phyloP scores from a whole-genome alignment of 2,113 vertebrate species.

The Siphamia tubifer region DNA sequence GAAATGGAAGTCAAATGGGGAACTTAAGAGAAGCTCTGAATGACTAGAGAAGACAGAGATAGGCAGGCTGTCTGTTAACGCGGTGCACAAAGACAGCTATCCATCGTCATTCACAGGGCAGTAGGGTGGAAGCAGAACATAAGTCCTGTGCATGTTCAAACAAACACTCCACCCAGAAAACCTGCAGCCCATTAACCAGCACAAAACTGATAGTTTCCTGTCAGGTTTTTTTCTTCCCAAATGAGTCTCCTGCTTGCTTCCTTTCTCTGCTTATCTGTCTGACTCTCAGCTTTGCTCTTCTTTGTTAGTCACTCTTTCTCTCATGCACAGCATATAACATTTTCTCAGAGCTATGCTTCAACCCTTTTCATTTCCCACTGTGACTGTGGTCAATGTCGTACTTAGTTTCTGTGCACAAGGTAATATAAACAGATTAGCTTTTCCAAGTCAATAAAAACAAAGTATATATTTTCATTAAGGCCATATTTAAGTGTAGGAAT shows the following conservation, averaged over 20 bases:
- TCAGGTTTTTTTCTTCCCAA: slow-evolving; percentile 12
- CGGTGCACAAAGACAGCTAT: slow-evolving; percentile 1
- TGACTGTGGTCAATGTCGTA: neutral
- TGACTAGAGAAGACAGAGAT: slow-evolving; percentile 27
- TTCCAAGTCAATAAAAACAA: neutral
- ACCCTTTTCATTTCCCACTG: neutral
- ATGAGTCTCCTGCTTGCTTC: slow-evolving; percentile 12
- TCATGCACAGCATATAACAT: neutral
- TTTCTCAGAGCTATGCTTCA: neutral
- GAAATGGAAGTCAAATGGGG: neutral
- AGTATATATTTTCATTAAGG: neutral
- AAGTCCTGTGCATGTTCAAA: slow-evolving; percentile 24
- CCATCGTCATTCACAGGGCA: slow-evolving; percentile 33
- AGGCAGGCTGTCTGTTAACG: slow-evolving; percentile 8
- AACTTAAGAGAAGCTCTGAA: neutral
- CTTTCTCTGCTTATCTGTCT: neutral
- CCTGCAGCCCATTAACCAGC: slow-evolving; percentile 19
- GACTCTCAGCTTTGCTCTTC: neutral
- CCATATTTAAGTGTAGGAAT: neutral
- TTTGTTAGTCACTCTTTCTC: neutral
- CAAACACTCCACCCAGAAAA: slow-evolving; percentile 27
- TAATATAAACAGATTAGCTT: neutral
- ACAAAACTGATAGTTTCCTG: slow-evolving; percentile 13
- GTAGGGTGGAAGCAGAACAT: slow-evolving; percentile 23
- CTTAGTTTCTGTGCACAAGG: neutral